Conservation (phyloP, 2,797 vertebrate species). For the Platyrinchus mystaceus region DNA sequence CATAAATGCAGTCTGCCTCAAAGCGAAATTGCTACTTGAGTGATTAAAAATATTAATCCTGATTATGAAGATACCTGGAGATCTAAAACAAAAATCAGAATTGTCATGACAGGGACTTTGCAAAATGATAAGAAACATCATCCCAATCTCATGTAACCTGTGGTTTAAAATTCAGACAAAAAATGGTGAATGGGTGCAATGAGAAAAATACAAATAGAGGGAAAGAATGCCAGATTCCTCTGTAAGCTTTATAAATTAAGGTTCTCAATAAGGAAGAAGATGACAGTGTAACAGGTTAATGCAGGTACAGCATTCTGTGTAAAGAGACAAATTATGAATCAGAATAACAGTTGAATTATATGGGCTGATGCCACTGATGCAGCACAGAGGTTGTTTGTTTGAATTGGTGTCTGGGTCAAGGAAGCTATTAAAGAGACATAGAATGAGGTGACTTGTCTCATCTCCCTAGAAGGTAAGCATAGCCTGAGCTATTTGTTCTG, state of each 20-base stretch:
- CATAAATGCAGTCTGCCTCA: not conserved
- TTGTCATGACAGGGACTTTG: not conserved
- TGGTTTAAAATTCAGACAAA: not conserved
- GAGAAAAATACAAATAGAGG: conserved; percentile 4
- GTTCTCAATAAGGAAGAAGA: not conserved
- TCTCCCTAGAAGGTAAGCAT: not conserved
- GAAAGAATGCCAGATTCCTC: not conserved
- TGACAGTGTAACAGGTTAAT: not conserved
- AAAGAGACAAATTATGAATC: not conserved
- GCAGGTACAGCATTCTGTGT: not conserved
- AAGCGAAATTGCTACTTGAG: not conserved
- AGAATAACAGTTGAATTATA: not conserved
- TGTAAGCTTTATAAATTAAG: not conserved
- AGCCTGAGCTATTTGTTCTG: not conserved
- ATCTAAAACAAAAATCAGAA: conserved; percentile 35
- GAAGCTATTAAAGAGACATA: not conserved
- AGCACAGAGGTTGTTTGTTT: not conserved
- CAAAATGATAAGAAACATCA: not conserved
- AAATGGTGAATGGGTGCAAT: not conserved
- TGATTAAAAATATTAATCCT: not conserved
- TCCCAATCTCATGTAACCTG: not conserved
- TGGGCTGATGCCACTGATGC: not conserved
- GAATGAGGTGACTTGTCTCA: not conserved
- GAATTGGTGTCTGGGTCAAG: not conserved
- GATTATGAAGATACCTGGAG: not conserved